phyloP scores from a whole-genome alignment of 2,888 invertebrate genomes.

The Galerucella pusilla region DNA sequence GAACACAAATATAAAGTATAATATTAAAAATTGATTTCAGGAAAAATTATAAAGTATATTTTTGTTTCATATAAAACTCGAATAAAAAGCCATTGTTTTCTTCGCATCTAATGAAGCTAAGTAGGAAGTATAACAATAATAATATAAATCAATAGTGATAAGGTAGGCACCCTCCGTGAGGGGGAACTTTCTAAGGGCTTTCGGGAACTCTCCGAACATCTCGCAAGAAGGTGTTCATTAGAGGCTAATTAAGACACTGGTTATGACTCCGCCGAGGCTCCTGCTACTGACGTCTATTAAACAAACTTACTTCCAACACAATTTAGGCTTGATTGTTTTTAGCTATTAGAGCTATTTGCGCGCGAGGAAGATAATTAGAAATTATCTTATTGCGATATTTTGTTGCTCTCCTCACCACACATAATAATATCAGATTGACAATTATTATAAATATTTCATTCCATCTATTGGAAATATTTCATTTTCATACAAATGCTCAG shows the following conservation, averaged over 20 bases:
- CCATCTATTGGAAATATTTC: too few species aligned
- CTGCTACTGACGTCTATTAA: conserved; percentile 56
- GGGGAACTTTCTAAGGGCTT: conserved; percentile 33
- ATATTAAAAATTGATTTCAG: too few species aligned
- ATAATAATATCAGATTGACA: too few species aligned
- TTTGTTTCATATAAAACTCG: neutral
- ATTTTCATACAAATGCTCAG: too few species aligned
- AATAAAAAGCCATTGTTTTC: neutral
- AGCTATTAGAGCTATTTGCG: conserved; percentile 5
- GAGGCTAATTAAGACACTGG: conserved; percentile 60
- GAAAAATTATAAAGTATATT: neutral
- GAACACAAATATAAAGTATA: too few species aligned
- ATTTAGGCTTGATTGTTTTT: conserved; percentile 51
- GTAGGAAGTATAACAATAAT: conserved; percentile 39
- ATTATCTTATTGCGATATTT: neutral
- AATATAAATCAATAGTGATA: conserved; percentile 44
- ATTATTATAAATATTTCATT: too few species aligned
- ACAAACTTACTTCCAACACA: conserved; percentile 52
- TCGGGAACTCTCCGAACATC: conserved; percentile 12
- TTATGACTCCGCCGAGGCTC: conserved; percentile 58
- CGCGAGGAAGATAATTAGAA: neutral
- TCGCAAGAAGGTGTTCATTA: conserved; percentile 56
- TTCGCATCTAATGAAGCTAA: conserved; percentile 14
- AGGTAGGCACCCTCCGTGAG: conserved; percentile 33
- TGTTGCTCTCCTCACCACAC: neutral